Percentiles rank a stretch among this genome's conserved stretches.
phyloP scores from a whole-genome alignment of 2,888 invertebrate species.

The Maniola hyperantus region DNA sequence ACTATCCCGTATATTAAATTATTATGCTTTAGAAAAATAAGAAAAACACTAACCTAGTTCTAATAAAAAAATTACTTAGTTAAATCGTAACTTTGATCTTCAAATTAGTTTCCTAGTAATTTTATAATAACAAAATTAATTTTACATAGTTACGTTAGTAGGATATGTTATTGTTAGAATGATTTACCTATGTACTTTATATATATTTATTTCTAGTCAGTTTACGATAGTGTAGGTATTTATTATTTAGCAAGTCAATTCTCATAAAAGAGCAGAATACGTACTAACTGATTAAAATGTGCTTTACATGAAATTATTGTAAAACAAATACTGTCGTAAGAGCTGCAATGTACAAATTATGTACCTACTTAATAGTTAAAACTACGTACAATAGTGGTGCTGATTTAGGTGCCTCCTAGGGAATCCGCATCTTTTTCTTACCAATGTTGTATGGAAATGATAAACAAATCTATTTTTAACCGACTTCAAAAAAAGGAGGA shows the following conservation, averaged over 20 bases:
- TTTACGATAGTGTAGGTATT: neutral
- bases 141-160: neutral
- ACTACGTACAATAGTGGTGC: no score
- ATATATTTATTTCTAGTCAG: constrained; percentile 9
- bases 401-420: no score
- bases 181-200: neutral
- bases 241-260: neutral
- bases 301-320: no score
- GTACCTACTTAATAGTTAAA: no score
- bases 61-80: neutral
- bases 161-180: constrained; percentile 7
- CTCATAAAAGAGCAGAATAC: neutral
- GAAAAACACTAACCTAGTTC: neutral
- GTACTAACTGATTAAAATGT: neutral
- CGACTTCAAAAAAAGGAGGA: no score
- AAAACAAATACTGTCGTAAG: no score
- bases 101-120: neutral
- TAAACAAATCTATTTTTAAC: no score
- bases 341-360: no score
- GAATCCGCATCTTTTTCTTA: no score
- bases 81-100: neutral
- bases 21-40: neutral
- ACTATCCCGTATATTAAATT: neutral
- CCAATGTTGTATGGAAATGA: no score
- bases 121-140: neutral